These are phyloP conservation scores for Neelides folsomi DNA, from an alignment of 2,888 invertebrate genomes.

Conservation along the genomic window DNA sequence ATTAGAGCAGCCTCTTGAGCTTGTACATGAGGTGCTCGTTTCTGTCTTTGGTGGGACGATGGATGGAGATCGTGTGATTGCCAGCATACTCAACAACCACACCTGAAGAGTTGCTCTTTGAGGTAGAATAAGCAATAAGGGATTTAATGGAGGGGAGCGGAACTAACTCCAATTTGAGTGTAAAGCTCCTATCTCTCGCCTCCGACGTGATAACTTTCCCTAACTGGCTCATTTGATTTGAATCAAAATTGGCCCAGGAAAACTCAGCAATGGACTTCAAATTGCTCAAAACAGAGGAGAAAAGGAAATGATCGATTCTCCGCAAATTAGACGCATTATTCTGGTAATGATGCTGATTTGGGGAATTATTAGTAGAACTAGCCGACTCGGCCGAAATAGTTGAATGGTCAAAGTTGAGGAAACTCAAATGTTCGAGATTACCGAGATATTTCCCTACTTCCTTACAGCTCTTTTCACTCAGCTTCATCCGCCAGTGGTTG, in stretches of 20 bases:
- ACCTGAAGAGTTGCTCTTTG: conserved; percentile 13
- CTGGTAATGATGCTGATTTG: not conserved
- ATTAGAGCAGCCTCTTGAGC: conserved; percentile 24
- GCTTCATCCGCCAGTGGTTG: conserved; percentile 24
- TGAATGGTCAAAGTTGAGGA: conserved; percentile 23
- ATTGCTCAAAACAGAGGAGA: conserved; percentile 17
- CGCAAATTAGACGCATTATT: not conserved
- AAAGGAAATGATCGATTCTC: conserved; percentile 21
- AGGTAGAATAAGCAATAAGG: conserved; percentile 12
- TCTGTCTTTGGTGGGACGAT: conserved; percentile 19
- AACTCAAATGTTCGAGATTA: conserved; percentile 13
- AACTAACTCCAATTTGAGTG: conserved; percentile 22
- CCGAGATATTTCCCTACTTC: conserved; percentile 20
- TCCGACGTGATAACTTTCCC: conserved; percentile 15
- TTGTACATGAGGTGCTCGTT: conserved; percentile 25
- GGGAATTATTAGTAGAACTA: not conserved
- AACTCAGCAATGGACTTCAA: conserved; percentile 26
- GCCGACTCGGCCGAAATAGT: conserved; percentile 18
- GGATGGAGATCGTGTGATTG: conserved; percentile 19
- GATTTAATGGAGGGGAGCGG: conserved; percentile 20
- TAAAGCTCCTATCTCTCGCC: conserved; percentile 8
- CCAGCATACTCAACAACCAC: conserved; percentile 25
- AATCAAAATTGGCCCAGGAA: conserved; percentile 27
- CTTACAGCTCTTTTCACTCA: conserved; percentile 23
- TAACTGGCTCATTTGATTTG: conserved; percentile 18